A percentile compares a stretch with the other conserved stretches of the same genome.
Conservation (phyloP, 2,113 vertebrate genomes). For the Corythaeola cristata region DNA sequence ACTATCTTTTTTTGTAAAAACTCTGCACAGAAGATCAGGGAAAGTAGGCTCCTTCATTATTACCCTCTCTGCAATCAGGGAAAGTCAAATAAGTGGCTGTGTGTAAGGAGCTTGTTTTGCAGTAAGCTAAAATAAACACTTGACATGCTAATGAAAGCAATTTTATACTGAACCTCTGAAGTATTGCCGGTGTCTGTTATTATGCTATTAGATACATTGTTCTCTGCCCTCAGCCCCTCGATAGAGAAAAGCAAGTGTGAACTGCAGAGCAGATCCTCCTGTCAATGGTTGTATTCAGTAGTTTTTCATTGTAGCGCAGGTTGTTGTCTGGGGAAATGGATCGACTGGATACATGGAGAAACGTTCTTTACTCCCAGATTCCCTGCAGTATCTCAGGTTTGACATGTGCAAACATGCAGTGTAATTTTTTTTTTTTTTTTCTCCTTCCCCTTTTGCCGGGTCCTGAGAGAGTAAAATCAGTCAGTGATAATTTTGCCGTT, state of each 20-base stretch:
- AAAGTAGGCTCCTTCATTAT: not conserved
- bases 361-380: constrained; percentile 36
- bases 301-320: constrained; percentile 23
- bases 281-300: not conserved
- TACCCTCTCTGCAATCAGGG: constrained; percentile 31
- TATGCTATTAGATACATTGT: constrained; percentile 43
- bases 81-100: not conserved
- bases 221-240: not conserved
- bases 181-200: constrained; percentile 59
- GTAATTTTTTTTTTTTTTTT: constrained; percentile 26
- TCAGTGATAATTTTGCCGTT: constrained; percentile 62
- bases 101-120: constrained; percentile 17
- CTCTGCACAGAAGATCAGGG: not conserved
- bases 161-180: constrained; percentile 11
- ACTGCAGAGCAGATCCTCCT: constrained; percentile 17
- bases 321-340: constrained; percentile 39
- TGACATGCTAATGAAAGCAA: constrained; percentile 54
- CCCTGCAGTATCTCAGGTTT: constrained; percentile 51
- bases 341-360: constrained; percentile 3
- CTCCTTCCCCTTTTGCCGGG: not conserved
- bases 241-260: not conserved
- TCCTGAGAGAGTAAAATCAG: constrained; percentile 58
- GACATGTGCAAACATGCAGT: constrained; percentile 56
- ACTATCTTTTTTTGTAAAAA: constrained; percentile 28
- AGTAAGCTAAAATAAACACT: constrained; percentile 51